phyloP scores from a whole-genome alignment of 1,140 invertebrate genomes.

The Anagrus nilaparvatae region DNA sequence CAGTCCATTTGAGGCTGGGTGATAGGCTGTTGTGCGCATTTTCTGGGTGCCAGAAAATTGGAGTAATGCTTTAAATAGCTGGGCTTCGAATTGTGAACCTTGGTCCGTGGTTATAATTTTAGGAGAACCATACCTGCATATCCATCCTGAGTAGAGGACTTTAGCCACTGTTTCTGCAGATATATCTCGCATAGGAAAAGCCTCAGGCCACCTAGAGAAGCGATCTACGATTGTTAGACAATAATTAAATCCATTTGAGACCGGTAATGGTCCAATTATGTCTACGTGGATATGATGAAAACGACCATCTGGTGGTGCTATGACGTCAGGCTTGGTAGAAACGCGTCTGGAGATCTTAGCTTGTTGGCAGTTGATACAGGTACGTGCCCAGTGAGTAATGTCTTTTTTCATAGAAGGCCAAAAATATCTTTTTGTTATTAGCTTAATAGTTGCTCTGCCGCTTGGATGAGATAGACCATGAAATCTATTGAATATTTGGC shows the following conservation, averaged over 20 bases:
- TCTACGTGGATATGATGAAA: conserved; percentile 17
- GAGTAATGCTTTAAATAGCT: neutral
- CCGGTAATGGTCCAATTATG: neutral
- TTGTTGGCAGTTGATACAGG: conserved; percentile 18
- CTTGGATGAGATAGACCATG: conserved; percentile 9
- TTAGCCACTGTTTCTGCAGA: neutral
- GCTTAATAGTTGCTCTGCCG: conserved; percentile 1
- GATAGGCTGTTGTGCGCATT: conserved; percentile 26
- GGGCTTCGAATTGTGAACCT: conserved; percentile 7
- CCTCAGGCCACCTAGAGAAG: conserved; percentile 6
- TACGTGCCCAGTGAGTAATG: conserved; percentile 11
- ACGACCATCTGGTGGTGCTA: neutral
- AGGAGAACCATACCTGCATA: neutral
- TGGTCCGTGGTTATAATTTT: neutral
- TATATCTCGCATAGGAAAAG: neutral
- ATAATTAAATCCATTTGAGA: neutral
- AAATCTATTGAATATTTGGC: conserved; percentile 4
- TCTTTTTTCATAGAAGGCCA: conserved; percentile 17
- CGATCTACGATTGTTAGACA: conserved; percentile 2
- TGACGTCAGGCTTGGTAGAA: neutral
- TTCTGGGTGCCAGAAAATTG: neutral
- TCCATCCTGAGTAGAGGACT: neutral
- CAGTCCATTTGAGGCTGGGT: conserved; percentile 30
- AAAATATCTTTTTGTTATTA: conserved; percentile 8
- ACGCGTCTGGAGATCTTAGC: conserved; percentile 13